phyloP scores from a whole-genome alignment of 1,140 invertebrate species.

The Leguminivora glycinivorella region DNA sequence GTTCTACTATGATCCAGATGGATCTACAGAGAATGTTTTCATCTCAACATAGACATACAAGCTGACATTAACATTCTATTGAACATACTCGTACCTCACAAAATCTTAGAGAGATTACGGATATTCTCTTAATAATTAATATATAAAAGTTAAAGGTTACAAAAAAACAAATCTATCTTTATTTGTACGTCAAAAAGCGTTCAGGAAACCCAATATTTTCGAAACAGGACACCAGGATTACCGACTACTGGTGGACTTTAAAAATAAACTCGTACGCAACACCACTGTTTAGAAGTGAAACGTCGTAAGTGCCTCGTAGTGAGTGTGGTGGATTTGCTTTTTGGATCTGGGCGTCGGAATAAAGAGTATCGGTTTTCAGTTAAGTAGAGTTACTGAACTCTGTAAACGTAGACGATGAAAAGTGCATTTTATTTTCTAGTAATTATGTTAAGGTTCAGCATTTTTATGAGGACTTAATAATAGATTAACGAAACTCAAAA shows the following conservation, averaged over 20 bases:
- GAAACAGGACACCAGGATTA: slow-evolving; percentile 48
- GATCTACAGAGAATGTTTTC: too few species aligned
- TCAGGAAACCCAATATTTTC: slow-evolving; percentile 43
- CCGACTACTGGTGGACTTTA: slow-evolving; percentile 35
- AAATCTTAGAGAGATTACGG: too few species aligned
- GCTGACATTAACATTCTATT: too few species aligned
- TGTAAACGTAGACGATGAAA: slow-evolving; percentile 16
- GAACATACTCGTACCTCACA: too few species aligned
- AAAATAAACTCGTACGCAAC: neutral
- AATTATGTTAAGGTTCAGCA: too few species aligned
- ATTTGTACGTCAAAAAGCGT: slow-evolving; percentile 30
- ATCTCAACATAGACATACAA: too few species aligned
- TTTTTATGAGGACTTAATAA: too few species aligned
- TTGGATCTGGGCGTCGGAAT: neutral
- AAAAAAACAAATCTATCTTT: neutral
- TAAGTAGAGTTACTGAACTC: slow-evolving; percentile 26
- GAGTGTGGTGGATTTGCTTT: neutral
- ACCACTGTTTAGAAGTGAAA: neutral
- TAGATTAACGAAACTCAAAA: too few species aligned
- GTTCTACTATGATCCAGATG: too few species aligned
- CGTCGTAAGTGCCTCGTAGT: neutral
- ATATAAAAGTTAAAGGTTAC: neutral
- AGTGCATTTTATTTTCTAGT: neutral
- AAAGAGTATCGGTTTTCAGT: slow-evolving; percentile 45
- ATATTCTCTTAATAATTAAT: neutral